These are phyloP conservation scores for Parochlus steinenii DNA, from an alignment of 2,888 invertebrate genomes.

Conservation along the genomic window DNA sequence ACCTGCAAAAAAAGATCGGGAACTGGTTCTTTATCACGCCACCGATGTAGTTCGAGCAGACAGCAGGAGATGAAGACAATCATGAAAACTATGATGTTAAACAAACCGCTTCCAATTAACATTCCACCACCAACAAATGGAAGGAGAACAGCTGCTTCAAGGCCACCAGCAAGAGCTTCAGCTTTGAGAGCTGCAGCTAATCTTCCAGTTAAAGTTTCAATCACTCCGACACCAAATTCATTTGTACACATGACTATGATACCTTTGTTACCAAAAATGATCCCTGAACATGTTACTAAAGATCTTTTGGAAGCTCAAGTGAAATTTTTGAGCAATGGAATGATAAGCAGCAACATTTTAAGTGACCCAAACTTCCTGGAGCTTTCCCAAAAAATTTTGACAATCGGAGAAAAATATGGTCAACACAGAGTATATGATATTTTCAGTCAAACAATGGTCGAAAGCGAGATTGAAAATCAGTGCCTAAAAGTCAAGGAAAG, in stretches of 20 bases:
- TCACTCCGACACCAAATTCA: conserved; percentile 3
- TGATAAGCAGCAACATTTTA: conserved; percentile 9
- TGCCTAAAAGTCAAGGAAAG: not conserved
- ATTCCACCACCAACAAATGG: not conserved
- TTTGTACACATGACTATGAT: not conserved
- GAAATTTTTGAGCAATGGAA: conserved; percentile 4
- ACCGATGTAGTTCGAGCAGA: conserved; percentile 7
- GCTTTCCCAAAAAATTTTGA: conserved; percentile 13
- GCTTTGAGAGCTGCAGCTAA: not conserved
- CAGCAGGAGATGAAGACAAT: not conserved
- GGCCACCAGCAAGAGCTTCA: conserved; percentile 6
- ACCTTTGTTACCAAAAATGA: not conserved
- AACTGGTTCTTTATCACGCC: conserved; percentile 7
- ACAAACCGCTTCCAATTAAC: not conserved
- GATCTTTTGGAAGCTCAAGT: conserved; percentile 6
- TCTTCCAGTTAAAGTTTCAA: not conserved
- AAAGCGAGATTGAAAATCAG: conserved; percentile 4
- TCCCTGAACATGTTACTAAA: not conserved
- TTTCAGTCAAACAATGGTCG: conserved; percentile 6
- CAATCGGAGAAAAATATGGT: conserved; percentile 13
- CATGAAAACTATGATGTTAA: not conserved
- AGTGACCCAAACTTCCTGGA: conserved; percentile 9
- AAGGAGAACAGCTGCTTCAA: not conserved
- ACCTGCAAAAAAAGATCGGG: conserved; percentile 10
- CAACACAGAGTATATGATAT: conserved; percentile 10